A percentile compares a stretch with the other conserved stretches of the same genome.
These are phyloP conservation scores for Tetranychus cinnabarinus DNA, from an alignment of 1,140 invertebrate genomes.

Conservation along the genomic window DNA sequence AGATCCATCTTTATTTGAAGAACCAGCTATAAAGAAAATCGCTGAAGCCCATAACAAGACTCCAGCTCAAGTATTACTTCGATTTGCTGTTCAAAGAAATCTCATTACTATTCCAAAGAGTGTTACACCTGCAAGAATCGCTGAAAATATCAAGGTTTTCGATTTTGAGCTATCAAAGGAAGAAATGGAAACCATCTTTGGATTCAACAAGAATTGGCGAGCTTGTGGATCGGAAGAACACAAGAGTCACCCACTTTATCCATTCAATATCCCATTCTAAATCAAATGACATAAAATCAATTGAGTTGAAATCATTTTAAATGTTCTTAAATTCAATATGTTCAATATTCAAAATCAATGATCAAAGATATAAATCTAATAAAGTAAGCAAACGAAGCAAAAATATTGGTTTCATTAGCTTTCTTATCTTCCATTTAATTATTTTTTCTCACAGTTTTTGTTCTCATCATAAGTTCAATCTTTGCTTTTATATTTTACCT, in stretches of 20 bases:
- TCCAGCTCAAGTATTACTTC: constrained; percentile 31
- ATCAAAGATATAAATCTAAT: no score
- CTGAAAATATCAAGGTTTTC: constrained; percentile 41
- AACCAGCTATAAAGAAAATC: constrained; percentile 34
- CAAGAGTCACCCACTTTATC: constrained; percentile 10
- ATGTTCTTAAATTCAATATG: no score
- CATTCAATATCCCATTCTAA: constrained; percentile 4
- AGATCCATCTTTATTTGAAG: constrained; percentile 24
- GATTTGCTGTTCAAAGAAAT: constrained; percentile 40
- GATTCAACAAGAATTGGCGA: constrained; percentile 9
- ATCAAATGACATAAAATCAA: neutral
- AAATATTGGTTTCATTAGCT: no score
- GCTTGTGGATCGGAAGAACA: constrained; percentile 5
- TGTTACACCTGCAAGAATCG: constrained; percentile 35
- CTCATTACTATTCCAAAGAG: constrained; percentile 53
- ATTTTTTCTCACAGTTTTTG: no score
- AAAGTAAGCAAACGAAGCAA: no score
- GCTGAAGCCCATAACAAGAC: constrained; percentile 40
- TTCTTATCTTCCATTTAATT: no score
- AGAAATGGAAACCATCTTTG: constrained; percentile 29
- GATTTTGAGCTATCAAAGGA: constrained; percentile 42
- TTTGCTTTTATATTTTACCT: no score
- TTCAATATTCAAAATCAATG: no score
- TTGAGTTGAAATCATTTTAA: no score
- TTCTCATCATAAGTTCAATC: no score